A percentile compares a stretch with the other conserved stretches of the same genome.
Evolutionary conservation across 2,797 vertebrate genomes (phyloP).

Genomic region (Onychomys leucogaster): DNA sequence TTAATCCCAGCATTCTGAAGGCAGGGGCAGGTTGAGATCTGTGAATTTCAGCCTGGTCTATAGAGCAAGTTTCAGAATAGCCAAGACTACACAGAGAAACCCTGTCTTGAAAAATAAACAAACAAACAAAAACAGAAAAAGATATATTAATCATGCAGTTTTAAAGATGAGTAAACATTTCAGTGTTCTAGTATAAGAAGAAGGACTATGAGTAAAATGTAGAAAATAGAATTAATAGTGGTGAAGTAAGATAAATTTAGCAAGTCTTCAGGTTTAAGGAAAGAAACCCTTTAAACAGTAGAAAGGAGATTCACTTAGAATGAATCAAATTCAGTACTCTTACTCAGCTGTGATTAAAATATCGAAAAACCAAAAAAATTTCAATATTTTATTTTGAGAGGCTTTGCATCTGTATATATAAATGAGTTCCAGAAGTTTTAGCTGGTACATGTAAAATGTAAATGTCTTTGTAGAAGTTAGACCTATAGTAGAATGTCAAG

Average conservation of each 20-base stretch:
- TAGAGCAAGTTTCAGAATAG: neutral
- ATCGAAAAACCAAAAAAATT: neutral
- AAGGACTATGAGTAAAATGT: constrained; percentile 3
- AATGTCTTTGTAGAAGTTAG: constrained; percentile 34
- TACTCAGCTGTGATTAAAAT: constrained; percentile 52
- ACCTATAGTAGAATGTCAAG: constrained; percentile 47
- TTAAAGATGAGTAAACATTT: constrained; percentile 36
- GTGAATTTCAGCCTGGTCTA: neutral
- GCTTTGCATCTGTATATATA: constrained; percentile 31
- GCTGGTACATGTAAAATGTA: constrained; percentile 39
- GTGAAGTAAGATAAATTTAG: constrained; percentile 31
- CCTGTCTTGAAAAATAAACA: neutral
- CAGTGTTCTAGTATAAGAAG: constrained; percentile 30
- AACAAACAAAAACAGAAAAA: constrained; percentile 11
- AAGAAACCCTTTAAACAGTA: constrained; percentile 8
- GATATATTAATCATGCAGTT: neutral
- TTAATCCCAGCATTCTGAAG: neutral
- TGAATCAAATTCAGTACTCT: constrained; percentile 7
- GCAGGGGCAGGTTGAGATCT: neutral
- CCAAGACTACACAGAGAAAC: neutral
- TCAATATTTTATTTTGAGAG: constrained; percentile 42
- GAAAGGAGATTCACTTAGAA: constrained; percentile 47
- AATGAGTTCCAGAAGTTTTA: constrained; percentile 56
- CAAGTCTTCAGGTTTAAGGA: constrained; percentile 12
- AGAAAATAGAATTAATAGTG: constrained; percentile 49